Percentiles rank a stretch among this genome's conserved stretches.
Evolutionary conservation across 2,888 invertebrate genomes (phyloP).

Genomic region (Osmoderma eremita): DNA sequence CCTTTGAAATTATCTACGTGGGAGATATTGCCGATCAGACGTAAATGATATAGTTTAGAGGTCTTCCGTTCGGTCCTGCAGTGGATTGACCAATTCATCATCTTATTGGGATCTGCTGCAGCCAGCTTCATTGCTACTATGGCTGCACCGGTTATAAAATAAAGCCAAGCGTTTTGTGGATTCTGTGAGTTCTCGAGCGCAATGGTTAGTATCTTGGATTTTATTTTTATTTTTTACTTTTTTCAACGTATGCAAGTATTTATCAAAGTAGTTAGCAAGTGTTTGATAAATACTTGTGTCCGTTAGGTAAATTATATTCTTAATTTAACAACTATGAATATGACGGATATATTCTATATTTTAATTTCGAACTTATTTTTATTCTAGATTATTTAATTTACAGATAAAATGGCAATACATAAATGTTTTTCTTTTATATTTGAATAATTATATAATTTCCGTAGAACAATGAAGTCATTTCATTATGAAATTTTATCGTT

Average conservation of each 20-base stretch:
- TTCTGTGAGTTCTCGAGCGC: conserved; percentile 58
- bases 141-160: conserved; percentile 53
- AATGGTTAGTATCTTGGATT: conserved; percentile 56
- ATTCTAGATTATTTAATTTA: background rate
- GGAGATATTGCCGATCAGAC: conserved; percentile 41
- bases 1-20: conserved; percentile 41
- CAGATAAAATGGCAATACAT: conserved; percentile 35
- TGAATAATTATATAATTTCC: background rate
- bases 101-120: conserved; percentile 59
- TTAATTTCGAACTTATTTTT: conserved; percentile 10
- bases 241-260: conserved; percentile 25
- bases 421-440: conserved; percentile 18
- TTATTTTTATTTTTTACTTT: conserved; percentile 44
- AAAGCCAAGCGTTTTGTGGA: conserved; percentile 57
- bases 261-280: background rate
- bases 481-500: conserved; percentile 11
- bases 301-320: conserved; percentile 17
- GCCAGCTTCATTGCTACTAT: conserved; percentile 57
- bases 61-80: conserved; percentile 57
- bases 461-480: conserved; percentile 15
- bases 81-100: conserved; percentile 54
- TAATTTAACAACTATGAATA: conserved; percentile 19
- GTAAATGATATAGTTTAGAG: conserved; percentile 43
- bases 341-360: conserved; percentile 15
- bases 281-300: conserved; percentile 16